phyloP scores from a whole-genome alignment of 1,140 invertebrate species.

The Euwallacea similis region DNA sequence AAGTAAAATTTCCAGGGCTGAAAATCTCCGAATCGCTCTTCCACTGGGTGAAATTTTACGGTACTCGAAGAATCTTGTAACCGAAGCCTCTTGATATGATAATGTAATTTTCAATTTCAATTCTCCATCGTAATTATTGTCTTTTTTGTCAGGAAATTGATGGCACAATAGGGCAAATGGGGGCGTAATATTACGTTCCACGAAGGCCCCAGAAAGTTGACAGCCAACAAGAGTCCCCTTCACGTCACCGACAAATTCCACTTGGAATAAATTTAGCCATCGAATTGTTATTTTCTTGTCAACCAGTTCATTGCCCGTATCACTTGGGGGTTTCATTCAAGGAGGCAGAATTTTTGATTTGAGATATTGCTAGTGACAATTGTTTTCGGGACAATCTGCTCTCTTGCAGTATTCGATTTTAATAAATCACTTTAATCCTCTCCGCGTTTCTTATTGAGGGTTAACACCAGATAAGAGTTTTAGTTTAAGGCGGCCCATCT shows the following conservation, averaged over 20 bases:
- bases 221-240: slow-evolving; percentile 31
- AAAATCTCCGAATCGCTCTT: too few relatives aligned
- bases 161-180: slow-evolving; percentile 35
- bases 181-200: slow-evolving; percentile 34
- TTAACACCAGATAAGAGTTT: neutral
- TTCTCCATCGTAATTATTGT: slow-evolving; percentile 36
- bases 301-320: slow-evolving; percentile 27
- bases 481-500: neutral
- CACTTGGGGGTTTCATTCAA: slow-evolving; percentile 1
- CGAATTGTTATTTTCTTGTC: slow-evolving; percentile 34
- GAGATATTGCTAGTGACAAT: neutral
- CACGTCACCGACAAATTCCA: slow-evolving; percentile 38
- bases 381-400: neutral
- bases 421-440: neutral
- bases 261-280: slow-evolving; percentile 36
- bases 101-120: slow-evolving; percentile 40
- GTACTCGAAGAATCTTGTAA: slow-evolving; percentile 33
- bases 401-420: too few relatives aligned
- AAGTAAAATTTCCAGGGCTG: too few relatives aligned
- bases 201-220: slow-evolving; percentile 29
- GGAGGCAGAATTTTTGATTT: neutral
- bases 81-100: slow-evolving; percentile 38
- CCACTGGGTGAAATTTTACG: neutral
- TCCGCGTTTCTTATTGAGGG: too few relatives aligned
- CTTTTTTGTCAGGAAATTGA: slow-evolving; percentile 37